phyloP scores from a whole-genome alignment of 2,888 invertebrate species.

The Opisthograptis luteolata region DNA sequence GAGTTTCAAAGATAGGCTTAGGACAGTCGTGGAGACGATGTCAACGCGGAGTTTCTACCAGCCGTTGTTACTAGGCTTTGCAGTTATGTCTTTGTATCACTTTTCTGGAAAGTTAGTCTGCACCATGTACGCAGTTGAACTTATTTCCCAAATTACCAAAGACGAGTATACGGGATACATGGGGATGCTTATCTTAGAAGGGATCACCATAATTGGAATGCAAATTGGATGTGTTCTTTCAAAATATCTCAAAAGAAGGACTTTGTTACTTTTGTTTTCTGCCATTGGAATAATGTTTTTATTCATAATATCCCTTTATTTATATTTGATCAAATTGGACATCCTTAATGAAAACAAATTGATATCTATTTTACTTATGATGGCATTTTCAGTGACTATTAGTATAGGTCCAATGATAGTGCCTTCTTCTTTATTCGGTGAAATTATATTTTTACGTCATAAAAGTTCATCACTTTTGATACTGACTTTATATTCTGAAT shows the following conservation, averaged over 20 bases:
- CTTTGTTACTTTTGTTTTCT: conserved; percentile 52
- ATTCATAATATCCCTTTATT: conserved; percentile 55
- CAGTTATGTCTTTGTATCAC: conserved; percentile 52
- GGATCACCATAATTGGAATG: conserved; percentile 62
- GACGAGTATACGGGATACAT: conserved; percentile 55
- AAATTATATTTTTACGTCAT: conserved; percentile 57
- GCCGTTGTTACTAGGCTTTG: conserved; percentile 50
- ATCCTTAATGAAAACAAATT: conserved; percentile 51
- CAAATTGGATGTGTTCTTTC: conserved; percentile 58
- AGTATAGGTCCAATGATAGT: conserved; percentile 66
- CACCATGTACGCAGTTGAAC: conserved; percentile 57
- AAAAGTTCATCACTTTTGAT: conserved; percentile 54
- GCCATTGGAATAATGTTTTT: conserved; percentile 53
- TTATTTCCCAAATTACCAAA: conserved; percentile 54
- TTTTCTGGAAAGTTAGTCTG: conserved; percentile 60
- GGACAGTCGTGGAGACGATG: conserved; percentile 38
- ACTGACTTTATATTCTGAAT: conserved; percentile 48
- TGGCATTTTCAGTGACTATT: conserved; percentile 56
- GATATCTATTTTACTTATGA: conserved; percentile 51
- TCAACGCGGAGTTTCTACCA: conserved; percentile 51
- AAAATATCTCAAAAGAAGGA: conserved; percentile 54
- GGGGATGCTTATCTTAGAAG: conserved; percentile 65
- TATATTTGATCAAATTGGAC: conserved; percentile 50
- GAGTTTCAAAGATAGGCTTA: conserved; percentile 33
- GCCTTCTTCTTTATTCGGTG: conserved; percentile 56